Percentiles rank a stretch among this genome's conserved stretches.
phyloP scores from a whole-genome alignment of 2,888 invertebrate genomes.

The Catocala fraxini region DNA sequence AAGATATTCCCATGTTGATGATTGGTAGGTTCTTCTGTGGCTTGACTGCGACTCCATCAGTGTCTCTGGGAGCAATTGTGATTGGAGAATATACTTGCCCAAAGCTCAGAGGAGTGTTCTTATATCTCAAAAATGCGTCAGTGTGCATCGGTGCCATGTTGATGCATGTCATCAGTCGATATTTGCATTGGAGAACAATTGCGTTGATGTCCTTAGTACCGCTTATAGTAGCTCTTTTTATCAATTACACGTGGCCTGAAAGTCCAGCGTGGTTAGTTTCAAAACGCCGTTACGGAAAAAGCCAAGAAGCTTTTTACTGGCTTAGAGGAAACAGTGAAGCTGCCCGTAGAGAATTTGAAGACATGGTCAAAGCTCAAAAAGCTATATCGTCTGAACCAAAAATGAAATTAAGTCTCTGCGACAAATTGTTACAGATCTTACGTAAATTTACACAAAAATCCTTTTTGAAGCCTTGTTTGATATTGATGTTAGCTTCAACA shows the following conservation, averaged over 20 bases:
- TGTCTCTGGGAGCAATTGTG: constrained; percentile 59
- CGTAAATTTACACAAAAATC: constrained; percentile 64
- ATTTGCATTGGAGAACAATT: constrained; percentile 58
- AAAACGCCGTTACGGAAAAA: constrained; percentile 36
- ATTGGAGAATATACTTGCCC: constrained; percentile 68
- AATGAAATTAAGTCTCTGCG: not conserved
- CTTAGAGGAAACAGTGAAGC: constrained; percentile 79
- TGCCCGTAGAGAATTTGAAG: constrained; percentile 56
- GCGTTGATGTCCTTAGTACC: constrained; percentile 47
- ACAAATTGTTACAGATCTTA: constrained; percentile 38
- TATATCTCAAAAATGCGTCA: constrained; percentile 63
- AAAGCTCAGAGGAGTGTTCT: constrained; percentile 61
- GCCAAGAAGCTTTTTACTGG: constrained; percentile 69
- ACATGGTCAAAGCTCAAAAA: constrained; percentile 38
- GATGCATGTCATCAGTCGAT: constrained; percentile 56
- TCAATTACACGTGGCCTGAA: constrained; percentile 53
- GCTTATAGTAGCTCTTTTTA: constrained; percentile 23
- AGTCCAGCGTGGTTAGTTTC: constrained; percentile 52
- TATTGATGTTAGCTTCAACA: constrained; percentile 55
- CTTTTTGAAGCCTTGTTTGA: constrained; percentile 65
- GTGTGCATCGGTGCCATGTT: constrained; percentile 58
- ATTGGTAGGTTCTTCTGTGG: constrained; percentile 58
- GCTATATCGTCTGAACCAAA: constrained; percentile 17
- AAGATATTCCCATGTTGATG: constrained; percentile 50
- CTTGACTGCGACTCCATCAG: constrained; percentile 51